A percentile compares a stretch with the other conserved stretches of the same genome.
phyloP scores from a whole-genome alignment of 37 sponge, comb jelly and placozoan genomes.

The Diacarnus erythraeanus region DNA sequence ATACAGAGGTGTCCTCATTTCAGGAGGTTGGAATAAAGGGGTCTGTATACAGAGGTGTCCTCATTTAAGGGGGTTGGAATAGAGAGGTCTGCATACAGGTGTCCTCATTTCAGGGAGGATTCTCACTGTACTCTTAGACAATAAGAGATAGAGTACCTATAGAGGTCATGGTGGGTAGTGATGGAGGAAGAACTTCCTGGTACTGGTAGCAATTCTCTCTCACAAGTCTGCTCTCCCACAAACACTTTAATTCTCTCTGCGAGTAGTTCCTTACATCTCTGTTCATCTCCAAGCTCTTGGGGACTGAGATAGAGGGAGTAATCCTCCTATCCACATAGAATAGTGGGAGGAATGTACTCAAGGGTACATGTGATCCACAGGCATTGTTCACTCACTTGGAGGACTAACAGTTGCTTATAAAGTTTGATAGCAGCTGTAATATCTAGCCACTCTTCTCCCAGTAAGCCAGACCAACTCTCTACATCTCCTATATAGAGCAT shows the following conservation, averaged over 20 bases:
- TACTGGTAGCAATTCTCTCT: neutral
- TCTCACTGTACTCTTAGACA: neutral
- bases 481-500: neutral
- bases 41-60: too few relatives aligned
- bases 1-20: too few relatives aligned
- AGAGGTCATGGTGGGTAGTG: neutral
- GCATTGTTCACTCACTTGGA: constrained; percentile 8
- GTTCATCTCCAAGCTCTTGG: neutral
- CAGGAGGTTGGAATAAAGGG: too few relatives aligned
- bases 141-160: neutral
- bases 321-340: neutral
- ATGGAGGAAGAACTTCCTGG: neutral
- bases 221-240: neutral
- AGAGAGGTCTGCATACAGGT: too few relatives aligned
- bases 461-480: neutral
- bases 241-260: constrained; percentile 3
- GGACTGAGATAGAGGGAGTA: constrained; percentile 16
- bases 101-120: too few relatives aligned
- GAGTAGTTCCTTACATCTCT: constrained; percentile 7
- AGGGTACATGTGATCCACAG: neutral
- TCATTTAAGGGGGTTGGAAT: too few relatives aligned
- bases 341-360: neutral
- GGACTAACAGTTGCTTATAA: constrained; percentile 6
- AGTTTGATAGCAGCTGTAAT: constrained; percentile 9
- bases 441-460: constrained; percentile 13